Evolutionary conservation across 1,140 invertebrate species (phyloP).

Genomic region (Aphidius gifuensis): DNA sequence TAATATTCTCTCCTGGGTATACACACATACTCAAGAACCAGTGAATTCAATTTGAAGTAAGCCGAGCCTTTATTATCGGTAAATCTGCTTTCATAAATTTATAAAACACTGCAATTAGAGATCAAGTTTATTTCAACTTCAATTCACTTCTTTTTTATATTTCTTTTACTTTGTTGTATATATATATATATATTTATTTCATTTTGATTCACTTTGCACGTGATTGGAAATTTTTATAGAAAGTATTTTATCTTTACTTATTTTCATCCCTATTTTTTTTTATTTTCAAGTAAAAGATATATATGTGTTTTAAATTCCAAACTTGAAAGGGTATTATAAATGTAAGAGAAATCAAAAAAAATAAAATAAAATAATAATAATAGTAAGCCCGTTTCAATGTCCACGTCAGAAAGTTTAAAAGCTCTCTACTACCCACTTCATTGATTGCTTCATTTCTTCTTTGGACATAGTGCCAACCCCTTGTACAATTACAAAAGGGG

Average conservation of each 20-base stretch:
- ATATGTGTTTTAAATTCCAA: no score
- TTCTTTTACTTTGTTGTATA: not conserved
- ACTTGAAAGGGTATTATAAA: no score
- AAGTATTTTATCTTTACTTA: not conserved
- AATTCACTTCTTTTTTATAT: not conserved
- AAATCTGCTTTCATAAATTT: slow-evolving; percentile 16
- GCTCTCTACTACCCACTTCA: no score
- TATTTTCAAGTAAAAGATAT: no score
- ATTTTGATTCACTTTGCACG: not conserved
- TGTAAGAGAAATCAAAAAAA: no score
- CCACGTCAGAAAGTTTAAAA: no score
- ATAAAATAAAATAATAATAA: no score
- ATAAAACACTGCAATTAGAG: slow-evolving; percentile 16
- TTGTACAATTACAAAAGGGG: slow-evolving; percentile 8
- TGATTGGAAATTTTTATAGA: not conserved
- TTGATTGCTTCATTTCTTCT: no score
- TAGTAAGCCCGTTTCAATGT: no score
- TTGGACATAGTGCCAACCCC: not conserved
- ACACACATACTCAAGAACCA: not conserved
- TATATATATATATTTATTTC: not conserved
- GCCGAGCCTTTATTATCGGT: slow-evolving; percentile 15
- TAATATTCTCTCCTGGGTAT: slow-evolving; percentile 6
- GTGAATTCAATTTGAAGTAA: slow-evolving; percentile 10
- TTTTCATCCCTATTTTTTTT: no score
- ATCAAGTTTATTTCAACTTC: slow-evolving; percentile 10